phyloP scores from a whole-genome alignment of 35 echinoderm and acorn worm species.

The Ptychodera flava region DNA sequence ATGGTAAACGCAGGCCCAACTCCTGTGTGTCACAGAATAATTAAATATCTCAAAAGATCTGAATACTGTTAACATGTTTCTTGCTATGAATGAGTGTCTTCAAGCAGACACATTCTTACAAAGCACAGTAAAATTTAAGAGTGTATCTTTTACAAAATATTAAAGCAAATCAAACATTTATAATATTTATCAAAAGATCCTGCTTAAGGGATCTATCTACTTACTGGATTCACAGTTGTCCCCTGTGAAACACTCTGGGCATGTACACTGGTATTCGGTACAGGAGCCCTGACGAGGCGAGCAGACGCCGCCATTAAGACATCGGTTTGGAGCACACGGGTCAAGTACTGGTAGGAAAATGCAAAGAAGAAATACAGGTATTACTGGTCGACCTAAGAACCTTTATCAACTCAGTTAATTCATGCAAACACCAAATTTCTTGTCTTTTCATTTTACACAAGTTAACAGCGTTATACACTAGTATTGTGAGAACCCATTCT shows the following conservation, averaged over 20 bases:
- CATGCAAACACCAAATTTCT: background rate
- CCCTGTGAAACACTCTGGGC: conserved; percentile 60
- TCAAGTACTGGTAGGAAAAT: background rate
- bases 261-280: conserved; percentile 50
- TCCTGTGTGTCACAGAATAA: no score
- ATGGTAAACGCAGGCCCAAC: no score
- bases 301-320: conserved; percentile 55
- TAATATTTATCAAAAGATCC: no score
- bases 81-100: no score
- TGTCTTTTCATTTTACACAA: background rate
- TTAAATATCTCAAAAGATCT: no score
- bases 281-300: conserved; percentile 24
- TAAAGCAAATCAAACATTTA: no score
- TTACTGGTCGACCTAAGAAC: background rate
- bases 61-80: no score
- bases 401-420: background rate
- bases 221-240: conserved; percentile 42
- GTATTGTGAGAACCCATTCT: background rate
- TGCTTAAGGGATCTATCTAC: background rate
- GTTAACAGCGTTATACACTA: background rate
- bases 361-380: background rate
- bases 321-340: conserved; percentile 47
- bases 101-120: no score
- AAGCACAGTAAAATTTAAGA: no score
- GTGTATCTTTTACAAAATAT: no score